Conservation (phyloP, 2,113 vertebrate species). For the Maccullochella peelii region DNA sequence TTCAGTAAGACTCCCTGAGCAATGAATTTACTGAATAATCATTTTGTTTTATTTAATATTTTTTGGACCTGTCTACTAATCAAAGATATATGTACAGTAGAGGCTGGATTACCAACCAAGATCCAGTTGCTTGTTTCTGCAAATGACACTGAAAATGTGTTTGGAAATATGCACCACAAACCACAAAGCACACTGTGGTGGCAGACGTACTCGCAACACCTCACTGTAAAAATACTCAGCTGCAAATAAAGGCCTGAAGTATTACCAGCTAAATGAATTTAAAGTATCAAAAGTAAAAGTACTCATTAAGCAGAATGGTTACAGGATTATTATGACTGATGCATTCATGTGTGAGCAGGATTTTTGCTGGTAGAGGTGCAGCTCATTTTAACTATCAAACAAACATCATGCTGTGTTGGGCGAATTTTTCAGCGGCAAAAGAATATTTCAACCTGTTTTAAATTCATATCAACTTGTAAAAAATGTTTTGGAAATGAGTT, state of each 20-base stretch:
- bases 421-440: too few relatives aligned
- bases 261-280: neutral
- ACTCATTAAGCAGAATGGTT: neutral
- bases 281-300: neutral
- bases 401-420: neutral
- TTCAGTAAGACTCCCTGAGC: too few relatives aligned
- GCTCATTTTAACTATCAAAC: neutral
- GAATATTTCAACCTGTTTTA: neutral
- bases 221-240: neutral
- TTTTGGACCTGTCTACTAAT: neutral
- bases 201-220: neutral
- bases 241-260: too few relatives aligned
- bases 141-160: neutral
- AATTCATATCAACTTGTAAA: neutral
- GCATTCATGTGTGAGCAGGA: neutral
- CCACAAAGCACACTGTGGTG: neutral
- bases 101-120: neutral
- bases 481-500: neutral
- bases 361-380: too few relatives aligned
- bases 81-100: neutral
- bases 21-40: neutral
- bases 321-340: neutral
- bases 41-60: neutral
- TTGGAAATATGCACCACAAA: neutral
- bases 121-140: neutral